A percentile compares a stretch with the other conserved stretches of the same genome.
phyloP scores from a whole-genome alignment of 2,888 invertebrate genomes.

The Eretmocerus hayati region DNA sequence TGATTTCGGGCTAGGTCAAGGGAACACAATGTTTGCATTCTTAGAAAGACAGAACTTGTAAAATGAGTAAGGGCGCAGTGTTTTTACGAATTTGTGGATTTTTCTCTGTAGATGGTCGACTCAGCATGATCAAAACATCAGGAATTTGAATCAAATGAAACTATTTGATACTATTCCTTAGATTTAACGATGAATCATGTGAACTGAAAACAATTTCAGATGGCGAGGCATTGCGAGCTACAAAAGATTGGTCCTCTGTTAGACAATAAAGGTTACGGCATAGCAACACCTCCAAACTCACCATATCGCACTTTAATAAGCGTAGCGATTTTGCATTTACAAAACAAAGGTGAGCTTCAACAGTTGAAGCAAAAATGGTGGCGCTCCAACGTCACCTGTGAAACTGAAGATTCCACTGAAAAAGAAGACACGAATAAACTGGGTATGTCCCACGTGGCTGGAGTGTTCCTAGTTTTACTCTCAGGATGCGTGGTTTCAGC shows the following conservation, averaged over 20 bases:
- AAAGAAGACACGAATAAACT: conserved; percentile 53
- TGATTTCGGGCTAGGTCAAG: too few relatives aligned
- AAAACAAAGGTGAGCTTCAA: conserved; percentile 78
- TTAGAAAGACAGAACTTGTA: too few relatives aligned
- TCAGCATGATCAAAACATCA: too few relatives aligned
- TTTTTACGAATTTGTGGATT: too few relatives aligned
- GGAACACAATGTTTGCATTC: too few relatives aligned
- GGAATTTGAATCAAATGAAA: too few relatives aligned
- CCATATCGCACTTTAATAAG: conserved; percentile 74
- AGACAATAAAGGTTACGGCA: conserved; percentile 92
- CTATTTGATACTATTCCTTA: too few relatives aligned
- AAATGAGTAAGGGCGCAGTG: too few relatives aligned
- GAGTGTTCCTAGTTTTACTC: conserved; percentile 80
- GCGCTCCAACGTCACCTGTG: conserved; percentile 60
- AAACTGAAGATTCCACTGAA: conserved; percentile 41
- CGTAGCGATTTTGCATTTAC: conserved; percentile 79
- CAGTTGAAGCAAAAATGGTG: conserved; percentile 88
- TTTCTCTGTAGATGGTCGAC: too few relatives aligned
- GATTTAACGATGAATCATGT: too few relatives aligned
- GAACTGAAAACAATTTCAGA: too few relatives aligned
- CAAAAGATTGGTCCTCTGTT: conserved; percentile 87
- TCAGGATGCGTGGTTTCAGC: conserved; percentile 66
- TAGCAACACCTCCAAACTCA: conserved; percentile 79
- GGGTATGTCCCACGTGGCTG: conserved; percentile 81
- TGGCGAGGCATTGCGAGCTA: conserved; percentile 82